phyloP scores from a whole-genome alignment of 2,888 invertebrate genomes.

The Apoderus coryli region DNA sequence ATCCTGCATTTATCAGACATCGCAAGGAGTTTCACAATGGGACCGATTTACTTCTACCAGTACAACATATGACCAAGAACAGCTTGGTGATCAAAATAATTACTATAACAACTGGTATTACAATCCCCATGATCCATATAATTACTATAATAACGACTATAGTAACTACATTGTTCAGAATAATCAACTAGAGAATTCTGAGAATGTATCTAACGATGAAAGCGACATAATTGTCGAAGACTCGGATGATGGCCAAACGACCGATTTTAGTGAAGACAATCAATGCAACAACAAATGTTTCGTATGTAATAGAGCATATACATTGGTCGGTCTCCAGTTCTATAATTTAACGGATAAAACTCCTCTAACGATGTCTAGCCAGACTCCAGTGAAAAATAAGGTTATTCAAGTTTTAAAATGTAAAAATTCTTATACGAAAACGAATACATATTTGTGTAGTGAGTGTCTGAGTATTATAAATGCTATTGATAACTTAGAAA shows the following conservation, averaged over 20 bases:
- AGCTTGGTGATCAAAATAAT: no score
- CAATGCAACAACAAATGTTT: slow-evolving; percentile 25
- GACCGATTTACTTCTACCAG: no score
- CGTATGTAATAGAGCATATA: slow-evolving; percentile 28
- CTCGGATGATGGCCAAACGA: slow-evolving; percentile 27
- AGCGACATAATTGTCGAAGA: slow-evolving; percentile 33
- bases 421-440: slow-evolving; percentile 17
- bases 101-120: no score
- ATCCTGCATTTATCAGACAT: no score
- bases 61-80: no score
- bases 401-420: slow-evolving; percentile 23
- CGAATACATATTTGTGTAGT: slow-evolving; percentile 28
- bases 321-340: slow-evolving; percentile 28
- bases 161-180: no score
- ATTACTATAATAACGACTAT: no score
- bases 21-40: no score
- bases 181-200: no score
- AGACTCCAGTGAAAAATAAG: slow-evolving; percentile 27
- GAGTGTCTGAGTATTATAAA: slow-evolving; percentile 31
- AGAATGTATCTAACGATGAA: slow-evolving; percentile 29
- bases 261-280: slow-evolving; percentile 24
- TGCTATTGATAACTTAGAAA: slow-evolving; percentile 31
- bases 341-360: slow-evolving; percentile 27
- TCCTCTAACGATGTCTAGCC: slow-evolving; percentile 30
- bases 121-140: no score